Evolutionary conservation across 2,113 vertebrate genomes (phyloP).

Genomic region (Clinocottus analis): DNA sequence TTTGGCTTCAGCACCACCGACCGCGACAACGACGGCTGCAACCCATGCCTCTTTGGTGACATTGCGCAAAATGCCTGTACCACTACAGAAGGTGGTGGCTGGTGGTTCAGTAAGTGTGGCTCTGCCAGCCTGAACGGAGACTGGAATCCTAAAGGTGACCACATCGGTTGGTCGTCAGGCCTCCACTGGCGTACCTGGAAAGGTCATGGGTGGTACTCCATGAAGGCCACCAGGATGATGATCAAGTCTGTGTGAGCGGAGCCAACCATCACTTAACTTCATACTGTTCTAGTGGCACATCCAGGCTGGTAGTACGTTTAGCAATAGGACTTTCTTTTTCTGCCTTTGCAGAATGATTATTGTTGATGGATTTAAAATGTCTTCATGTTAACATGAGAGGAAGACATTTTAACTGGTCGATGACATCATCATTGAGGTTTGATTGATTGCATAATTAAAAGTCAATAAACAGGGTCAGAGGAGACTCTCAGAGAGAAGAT

Average conservation of each 20-base stretch:
- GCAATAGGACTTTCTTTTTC: too few relatives aligned
- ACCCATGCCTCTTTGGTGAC: constrained; percentile 65
- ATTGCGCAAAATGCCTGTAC: constrained; percentile 28
- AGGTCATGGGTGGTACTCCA: constrained; percentile 37
- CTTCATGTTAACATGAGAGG: too few relatives aligned
- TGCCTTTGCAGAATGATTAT: too few relatives aligned
- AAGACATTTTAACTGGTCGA: too few relatives aligned
- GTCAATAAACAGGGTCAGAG: too few relatives aligned
- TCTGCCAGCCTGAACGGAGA: constrained; percentile 70
- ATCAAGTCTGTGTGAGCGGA: constrained; percentile 48
- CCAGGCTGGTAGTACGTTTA: too few relatives aligned
- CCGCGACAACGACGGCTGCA: constrained; percentile 71
- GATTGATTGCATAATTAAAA: too few relatives aligned
- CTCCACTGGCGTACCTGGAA: constrained; percentile 81
- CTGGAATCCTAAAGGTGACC: constrained; percentile 53
- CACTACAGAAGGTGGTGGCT: not conserved
- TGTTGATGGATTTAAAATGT: too few relatives aligned
- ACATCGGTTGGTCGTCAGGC: constrained; percentile 72
- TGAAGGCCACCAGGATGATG: constrained; percentile 70
- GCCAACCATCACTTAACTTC: not conserved
- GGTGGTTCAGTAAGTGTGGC: constrained; percentile 81
- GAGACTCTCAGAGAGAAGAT: too few relatives aligned
- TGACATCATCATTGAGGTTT: too few relatives aligned
- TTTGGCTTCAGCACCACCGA: constrained; percentile 77
- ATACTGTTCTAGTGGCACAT: not conserved